These are phyloP conservation scores for Acheta domesticus DNA, from an alignment of 2,888 invertebrate species.

Conservation along the genomic window DNA sequence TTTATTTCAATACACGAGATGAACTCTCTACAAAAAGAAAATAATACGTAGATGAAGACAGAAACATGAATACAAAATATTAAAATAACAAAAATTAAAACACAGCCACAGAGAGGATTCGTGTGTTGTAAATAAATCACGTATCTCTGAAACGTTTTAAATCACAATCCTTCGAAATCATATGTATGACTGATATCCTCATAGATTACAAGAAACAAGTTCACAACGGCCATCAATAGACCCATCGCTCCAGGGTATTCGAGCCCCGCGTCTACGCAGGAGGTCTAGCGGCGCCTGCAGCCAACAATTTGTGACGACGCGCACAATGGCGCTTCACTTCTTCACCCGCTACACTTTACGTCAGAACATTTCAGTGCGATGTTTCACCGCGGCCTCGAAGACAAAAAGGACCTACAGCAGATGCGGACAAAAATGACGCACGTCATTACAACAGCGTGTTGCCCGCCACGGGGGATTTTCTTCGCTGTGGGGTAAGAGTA, in stretches of 20 bases:
- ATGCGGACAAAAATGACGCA: not conserved
- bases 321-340: not conserved
- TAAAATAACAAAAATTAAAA: no score
- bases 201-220: no score
- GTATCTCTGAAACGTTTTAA: no score
- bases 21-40: no score
- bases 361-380: not conserved
- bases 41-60: no score
- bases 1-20: no score
- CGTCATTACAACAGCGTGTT: not conserved
- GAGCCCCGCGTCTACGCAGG: not conserved
- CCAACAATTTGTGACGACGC: not conserved
- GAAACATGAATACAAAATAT: no score
- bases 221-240: no score
- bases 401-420: conserved; percentile 18
- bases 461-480: not conserved
- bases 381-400: not conserved
- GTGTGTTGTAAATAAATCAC: no score
- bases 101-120: no score
- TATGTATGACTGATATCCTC: no score
- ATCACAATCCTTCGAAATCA: no score
- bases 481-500: not conserved
- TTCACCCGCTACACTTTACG: not conserved
- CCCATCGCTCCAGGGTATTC: not conserved
- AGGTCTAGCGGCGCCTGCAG: not conserved